Conservation (phyloP, 2,113 vertebrate species). For the Rhea americana region DNA sequence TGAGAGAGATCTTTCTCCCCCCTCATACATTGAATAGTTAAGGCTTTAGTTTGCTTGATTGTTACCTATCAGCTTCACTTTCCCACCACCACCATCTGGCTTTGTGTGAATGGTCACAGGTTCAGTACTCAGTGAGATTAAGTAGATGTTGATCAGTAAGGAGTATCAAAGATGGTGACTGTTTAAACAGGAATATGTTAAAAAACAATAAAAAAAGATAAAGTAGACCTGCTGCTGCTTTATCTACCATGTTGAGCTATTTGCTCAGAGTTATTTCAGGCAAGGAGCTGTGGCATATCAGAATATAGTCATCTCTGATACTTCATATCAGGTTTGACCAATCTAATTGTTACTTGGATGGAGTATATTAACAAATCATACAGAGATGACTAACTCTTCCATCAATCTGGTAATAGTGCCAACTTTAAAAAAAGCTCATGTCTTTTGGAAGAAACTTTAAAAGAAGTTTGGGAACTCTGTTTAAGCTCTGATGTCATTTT, state of each 20-base stretch:
- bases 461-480: not conserved
- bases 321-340: not conserved
- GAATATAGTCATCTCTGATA: not conserved
- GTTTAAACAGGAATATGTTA: not conserved
- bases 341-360: not conserved
- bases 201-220: too few relatives aligned
- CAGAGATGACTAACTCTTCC: not conserved
- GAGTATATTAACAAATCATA: not conserved
- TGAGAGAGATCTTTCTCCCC: not conserved
- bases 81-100: not conserved
- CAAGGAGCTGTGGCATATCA: not conserved
- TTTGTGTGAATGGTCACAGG: not conserved
- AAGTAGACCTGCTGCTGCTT: not conserved
- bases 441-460: not conserved
- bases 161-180: constrained; percentile 1
- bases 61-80: not conserved
- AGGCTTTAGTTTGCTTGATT: constrained; percentile 13
- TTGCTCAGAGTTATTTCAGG: not conserved
- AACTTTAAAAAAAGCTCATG: not conserved
- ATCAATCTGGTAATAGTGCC: not conserved
- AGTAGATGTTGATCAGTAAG: not conserved
- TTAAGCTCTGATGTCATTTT: not conserved
- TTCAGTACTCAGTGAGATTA: constrained; percentile 28
- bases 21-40: not conserved
- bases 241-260: not conserved